These are phyloP conservation scores for Genyomyrus donnyi DNA, from an alignment of 2,113 vertebrate species.

Conservation along the genomic window DNA sequence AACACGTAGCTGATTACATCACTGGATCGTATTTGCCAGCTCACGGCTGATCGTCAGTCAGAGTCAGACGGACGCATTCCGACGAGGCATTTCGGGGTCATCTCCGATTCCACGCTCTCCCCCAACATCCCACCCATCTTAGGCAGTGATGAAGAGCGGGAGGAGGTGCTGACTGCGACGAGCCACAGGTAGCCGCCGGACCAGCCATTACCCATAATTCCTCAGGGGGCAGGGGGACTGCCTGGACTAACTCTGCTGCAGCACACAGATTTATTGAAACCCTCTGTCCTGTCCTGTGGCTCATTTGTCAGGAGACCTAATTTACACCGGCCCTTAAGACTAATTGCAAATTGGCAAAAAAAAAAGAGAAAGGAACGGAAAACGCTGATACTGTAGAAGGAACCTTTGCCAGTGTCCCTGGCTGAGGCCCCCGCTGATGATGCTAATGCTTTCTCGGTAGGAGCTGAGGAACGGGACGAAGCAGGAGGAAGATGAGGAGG, in stretches of 20 bases:
- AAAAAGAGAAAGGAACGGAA: conserved; percentile 47
- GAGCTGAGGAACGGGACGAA: conserved; percentile 41
- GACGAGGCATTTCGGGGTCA: not conserved
- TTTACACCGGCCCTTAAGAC: conserved; percentile 98
- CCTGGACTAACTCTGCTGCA: conserved; percentile 29
- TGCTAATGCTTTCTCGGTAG: not conserved
- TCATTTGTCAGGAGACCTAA: conserved; percentile 98
- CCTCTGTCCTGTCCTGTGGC: conserved; percentile 82
- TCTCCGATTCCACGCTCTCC: not conserved
- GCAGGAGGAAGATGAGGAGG: not conserved
- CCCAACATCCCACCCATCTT: not conserved
- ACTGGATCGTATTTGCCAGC: conserved; percentile 46
- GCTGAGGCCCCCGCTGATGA: conserved; percentile 42
- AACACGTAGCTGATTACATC: conserved; percentile 56
- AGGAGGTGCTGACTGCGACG: not conserved
- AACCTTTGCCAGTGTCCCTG: conserved; percentile 80
- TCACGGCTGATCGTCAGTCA: conserved; percentile 48
- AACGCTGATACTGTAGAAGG: conserved; percentile 97
- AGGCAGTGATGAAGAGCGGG: not conserved
- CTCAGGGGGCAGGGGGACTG: conserved; percentile 33
- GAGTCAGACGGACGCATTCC: not conserved
- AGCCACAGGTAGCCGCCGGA: not conserved
- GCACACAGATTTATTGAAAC: conserved; percentile 67
- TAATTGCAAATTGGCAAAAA: conserved; percentile 92
- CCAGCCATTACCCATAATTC: not conserved